Evolutionary conservation across 2,797 vertebrate species (phyloP), one percentile per base, ranked within the genome.

Genomic region (Triplophysa bombifrons): DNA sequence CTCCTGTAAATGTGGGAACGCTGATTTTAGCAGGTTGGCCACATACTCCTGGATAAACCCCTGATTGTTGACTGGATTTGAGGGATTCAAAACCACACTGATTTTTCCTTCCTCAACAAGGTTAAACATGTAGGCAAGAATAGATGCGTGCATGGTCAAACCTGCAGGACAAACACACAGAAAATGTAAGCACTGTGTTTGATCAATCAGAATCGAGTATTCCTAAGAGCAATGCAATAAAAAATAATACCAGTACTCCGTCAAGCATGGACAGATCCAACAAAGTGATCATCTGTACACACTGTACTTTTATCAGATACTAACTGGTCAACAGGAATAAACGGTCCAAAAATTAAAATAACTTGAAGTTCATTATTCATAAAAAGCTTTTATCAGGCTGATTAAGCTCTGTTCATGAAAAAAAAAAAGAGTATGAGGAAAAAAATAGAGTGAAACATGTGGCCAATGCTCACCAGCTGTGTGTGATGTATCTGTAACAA

Each of bases 61-160:
- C 84, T 99, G 98, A 92, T 99, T 99, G 93, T 91, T 98, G 82
- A 96, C 90, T 71, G 96, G 95, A 85, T 88, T 96, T 66, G 94
- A 89, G 16, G 97, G 96, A 89, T 97, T 99, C 82, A 99, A 87
- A 0, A 92, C 89, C 74, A 95, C 93, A 86, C 92, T 97, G 91
- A 99, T 98, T 91, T 98, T 98, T 64, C 97, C 97, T 91, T 99
- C 97, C 92, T 99, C 98, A 88, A 99, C 97, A 87, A 99, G 92
- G 92, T 98, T 99, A 89, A 98, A 99, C 98, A 99, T 98, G 92
- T 99, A 99, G 25, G 96, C 97, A 84, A 99, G 94, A 91, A 99
- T 99, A 63, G 98, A 98, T 0, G 98, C 98, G 27, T 99, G 98
- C 98, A 99, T 99, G 30, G 97, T 99, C 89, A 99, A 93, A 84